These are phyloP conservation scores for Aurelia sp. DNA, from an alignment of 30 jellyfish, hydroid and myxozoan species.

Conservation along the genomic window DNA sequence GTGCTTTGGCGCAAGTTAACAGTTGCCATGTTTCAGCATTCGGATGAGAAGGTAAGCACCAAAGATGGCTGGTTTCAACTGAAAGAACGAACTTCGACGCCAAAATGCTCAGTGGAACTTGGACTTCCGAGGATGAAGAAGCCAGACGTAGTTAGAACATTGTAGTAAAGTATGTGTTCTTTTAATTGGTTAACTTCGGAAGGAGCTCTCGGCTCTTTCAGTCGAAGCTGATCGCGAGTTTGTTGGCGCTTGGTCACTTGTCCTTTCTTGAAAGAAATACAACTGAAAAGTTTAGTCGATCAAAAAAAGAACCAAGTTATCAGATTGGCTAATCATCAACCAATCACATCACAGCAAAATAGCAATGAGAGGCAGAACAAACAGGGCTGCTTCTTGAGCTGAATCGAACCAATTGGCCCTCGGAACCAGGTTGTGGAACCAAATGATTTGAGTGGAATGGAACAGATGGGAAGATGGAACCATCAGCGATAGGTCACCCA, in stretches of 20 bases:
- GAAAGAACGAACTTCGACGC: conserved; percentile 33
- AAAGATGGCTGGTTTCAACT: conserved; percentile 8
- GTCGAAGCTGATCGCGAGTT: too few species aligned
- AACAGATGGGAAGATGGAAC: too few species aligned
- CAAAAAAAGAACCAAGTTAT: conserved; percentile 26
- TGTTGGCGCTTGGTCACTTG: background rate
- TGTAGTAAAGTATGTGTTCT: background rate
- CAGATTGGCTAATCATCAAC: conserved; percentile 38
- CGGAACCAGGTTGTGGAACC: too few species aligned
- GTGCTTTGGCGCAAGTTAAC: conserved; percentile 57
- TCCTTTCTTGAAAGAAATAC: background rate
- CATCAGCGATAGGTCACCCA: too few species aligned
- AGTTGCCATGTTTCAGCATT: conserved; percentile 32
- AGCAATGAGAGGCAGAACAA: too few species aligned
- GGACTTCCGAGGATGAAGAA: conserved; percentile 22
- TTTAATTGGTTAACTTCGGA: too few species aligned
- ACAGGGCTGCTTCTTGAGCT: too few species aligned
- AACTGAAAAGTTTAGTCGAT: conserved; percentile 37
- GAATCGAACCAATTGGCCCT: too few species aligned
- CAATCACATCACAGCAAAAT: conserved; percentile 28
- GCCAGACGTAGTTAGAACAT: conserved; percentile 1
- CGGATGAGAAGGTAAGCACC: too few species aligned
- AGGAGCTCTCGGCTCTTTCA: too few species aligned
- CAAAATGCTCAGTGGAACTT: conserved; percentile 50
- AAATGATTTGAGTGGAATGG: too few species aligned